Conservation (phyloP, 2,797 vertebrate genomes). For the Danio tinwini region DNA sequence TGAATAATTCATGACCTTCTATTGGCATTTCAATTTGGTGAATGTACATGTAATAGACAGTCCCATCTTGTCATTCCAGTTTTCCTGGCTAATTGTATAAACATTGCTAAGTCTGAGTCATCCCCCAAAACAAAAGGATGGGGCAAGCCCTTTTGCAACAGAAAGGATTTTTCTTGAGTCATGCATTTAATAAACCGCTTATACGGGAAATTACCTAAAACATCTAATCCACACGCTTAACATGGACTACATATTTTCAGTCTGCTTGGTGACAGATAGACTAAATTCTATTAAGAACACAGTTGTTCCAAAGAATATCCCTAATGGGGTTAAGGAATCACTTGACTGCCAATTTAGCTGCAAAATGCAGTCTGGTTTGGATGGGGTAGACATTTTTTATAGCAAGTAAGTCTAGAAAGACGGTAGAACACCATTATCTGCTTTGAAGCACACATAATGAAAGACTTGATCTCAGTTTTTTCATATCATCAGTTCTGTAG, state of each 20-base stretch:
- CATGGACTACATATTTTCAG: slow-evolving; percentile 10
- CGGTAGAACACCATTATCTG: neutral
- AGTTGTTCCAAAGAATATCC: slow-evolving; percentile 43
- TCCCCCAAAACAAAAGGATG: neutral
- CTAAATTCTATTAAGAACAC: slow-evolving; percentile 40
- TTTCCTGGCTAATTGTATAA: neutral
- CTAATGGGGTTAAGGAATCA: slow-evolving; percentile 50
- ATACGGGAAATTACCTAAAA: neutral
- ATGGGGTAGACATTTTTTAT: neutral
- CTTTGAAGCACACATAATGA: neutral
- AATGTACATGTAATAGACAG: neutral
- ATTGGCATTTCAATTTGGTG: neutral
- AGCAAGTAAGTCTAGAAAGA: neutral
- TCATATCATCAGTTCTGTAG: neutral
- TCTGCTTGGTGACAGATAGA: neutral
- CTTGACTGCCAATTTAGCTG: slow-evolving; percentile 24
- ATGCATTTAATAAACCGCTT: neutral
- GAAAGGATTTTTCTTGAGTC: neutral
- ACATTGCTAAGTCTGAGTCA: neutral
- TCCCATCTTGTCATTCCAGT: slow-evolving; percentile 1
- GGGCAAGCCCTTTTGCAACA: neutral
- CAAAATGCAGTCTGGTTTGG: slow-evolving; percentile 32
- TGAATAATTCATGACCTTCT: neutral
- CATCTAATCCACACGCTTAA: neutral
- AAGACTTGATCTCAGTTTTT: neutral